phyloP scores from a whole-genome alignment of 2,797 vertebrate genomes.

The Gobio occitaniae region DNA sequence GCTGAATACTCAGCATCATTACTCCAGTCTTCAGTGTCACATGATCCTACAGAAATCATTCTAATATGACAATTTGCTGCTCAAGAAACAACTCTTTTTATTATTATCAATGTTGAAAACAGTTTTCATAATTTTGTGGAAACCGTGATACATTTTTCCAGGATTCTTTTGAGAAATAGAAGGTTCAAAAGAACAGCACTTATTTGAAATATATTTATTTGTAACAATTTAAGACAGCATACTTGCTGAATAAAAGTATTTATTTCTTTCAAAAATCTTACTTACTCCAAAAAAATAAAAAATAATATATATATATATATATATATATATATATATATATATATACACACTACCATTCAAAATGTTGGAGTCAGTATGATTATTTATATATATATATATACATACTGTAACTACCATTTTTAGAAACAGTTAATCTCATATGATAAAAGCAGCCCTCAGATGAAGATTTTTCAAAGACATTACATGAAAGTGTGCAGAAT shows the following conservation, averaged over 20 bases:
- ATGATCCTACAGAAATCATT: neutral
- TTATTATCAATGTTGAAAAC: neutral
- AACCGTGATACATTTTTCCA: neutral
- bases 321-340: no score
- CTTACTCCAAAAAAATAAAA: no score
- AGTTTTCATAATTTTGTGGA: neutral
- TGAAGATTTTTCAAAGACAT: slow-evolving; percentile 7
- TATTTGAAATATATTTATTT: no score
- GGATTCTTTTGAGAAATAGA: no score
- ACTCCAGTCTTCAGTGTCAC: neutral
- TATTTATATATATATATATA: no score
- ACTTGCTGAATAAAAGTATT: no score
- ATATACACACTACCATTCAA: no score
- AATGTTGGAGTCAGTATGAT: no score
- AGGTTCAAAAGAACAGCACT: no score
- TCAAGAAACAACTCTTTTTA: neutral
- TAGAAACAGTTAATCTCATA: neutral
- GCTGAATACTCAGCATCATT: neutral
- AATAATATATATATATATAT: no score
- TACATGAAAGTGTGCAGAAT: neutral
- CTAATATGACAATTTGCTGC: neutral
- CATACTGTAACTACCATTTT: neutral
- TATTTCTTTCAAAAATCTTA: no score
- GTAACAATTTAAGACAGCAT: no score
- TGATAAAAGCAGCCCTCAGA: neutral